These are phyloP conservation scores for Crotalus helleri DNA, from an alignment of 2,113 vertebrate species.

Conservation along the genomic window DNA sequence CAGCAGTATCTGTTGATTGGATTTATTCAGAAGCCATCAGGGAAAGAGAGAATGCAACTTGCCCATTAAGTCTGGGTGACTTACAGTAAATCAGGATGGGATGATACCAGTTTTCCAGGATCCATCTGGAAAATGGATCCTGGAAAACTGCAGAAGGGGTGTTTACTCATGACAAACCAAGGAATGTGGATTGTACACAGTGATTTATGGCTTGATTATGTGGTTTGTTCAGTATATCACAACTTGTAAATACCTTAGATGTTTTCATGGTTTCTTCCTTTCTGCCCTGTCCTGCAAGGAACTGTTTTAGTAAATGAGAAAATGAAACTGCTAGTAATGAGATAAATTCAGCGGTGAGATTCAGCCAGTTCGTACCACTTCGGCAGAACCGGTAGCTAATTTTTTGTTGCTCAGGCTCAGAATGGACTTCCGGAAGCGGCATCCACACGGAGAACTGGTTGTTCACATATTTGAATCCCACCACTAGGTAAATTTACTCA, in stretches of 20 bases:
- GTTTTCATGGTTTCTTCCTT: neutral
- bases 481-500: no score
- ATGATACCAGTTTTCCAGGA: neutral
- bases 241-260: neutral
- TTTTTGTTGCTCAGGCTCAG: no score
- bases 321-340: neutral
- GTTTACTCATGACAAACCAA: neutral
- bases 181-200: neutral
- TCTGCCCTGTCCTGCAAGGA: neutral
- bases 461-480: no score
- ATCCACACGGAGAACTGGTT: no score
- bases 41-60: neutral
- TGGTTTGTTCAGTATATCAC: neutral
- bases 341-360: no score
- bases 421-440: no score
- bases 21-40: neutral
- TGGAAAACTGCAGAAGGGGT: neutral
- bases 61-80: neutral
- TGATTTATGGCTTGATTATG: neutral
- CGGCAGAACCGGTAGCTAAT: no score
- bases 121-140: neutral
- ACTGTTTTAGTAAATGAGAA: neutral
- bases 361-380: no score
- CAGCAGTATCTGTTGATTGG: neutral
- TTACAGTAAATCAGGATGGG: neutral